Base-by-base conservation (phyloP, 2,113 vertebrate species). In the Scortum barcoo region DNA sequence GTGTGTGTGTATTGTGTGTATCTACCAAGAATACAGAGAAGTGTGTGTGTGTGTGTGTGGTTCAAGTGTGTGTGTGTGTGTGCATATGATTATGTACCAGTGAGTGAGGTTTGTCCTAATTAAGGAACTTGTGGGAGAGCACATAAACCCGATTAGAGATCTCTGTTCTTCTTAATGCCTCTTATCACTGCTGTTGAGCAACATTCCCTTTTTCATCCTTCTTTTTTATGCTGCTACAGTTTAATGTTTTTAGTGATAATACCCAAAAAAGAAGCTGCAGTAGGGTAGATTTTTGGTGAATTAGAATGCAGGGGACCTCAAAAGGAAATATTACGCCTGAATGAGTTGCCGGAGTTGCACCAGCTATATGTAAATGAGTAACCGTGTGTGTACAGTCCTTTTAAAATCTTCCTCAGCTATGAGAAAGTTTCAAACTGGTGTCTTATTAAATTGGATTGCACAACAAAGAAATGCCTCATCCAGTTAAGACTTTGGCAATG, bases 91-190 rank as follows among this genome's bases (percentile, higher is more conserved):
- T 44, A 26, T 61, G 42, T 24, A 11, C 14, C 26, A 40, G 50
- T 78, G 4, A 60, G n/a, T n/a, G 2, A 28, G 26, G 72, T 68
- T 67, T 80, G 65, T 66, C 36, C 30, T 71, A 36, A 78, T 83
- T 65, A 75, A 58, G 46, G 6, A 70, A 44, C 5, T 8, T 79
- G 22, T 68, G 7, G 16, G 50, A 61, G 40, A 62, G 7, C 50
- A 60, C 5, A 56, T 48, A 12, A 42, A 51, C 30, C 53, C 51
- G 24, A 60, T 60, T 12, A 66, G 30, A 26, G 13, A 48, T 73
- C 16, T 72, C 28, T 69, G 46, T 50, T 68, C 70, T 48, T 57
- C 24, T 69, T 56, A 63, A 68, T 20, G n/a, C 50, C 46, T 42
- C 11, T 72, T 14, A 33, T 74, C 63, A 53, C 24, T 11, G 30